These are phyloP conservation scores for Pogonus chalceus DNA, from an alignment of 1,140 invertebrate genomes.

Conservation along the genomic window DNA sequence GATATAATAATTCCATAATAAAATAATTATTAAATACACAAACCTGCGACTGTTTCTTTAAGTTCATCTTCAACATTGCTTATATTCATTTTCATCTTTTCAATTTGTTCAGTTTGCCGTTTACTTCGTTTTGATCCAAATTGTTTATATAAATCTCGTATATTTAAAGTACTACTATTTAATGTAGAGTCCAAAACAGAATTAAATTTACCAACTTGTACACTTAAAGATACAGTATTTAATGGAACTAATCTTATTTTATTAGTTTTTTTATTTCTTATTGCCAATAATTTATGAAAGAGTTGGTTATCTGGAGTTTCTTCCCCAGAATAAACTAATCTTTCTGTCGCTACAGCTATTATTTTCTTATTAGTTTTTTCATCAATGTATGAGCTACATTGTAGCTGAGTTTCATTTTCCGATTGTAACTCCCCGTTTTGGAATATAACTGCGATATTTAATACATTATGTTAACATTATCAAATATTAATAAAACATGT, in stretches of 20 bases:
- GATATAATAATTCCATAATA: neutral
- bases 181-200: slow-evolving; percentile 8
- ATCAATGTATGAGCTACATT: slow-evolving; percentile 17
- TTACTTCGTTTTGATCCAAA: slow-evolving; percentile 44
- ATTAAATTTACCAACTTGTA: slow-evolving; percentile 6
- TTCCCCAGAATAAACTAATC: slow-evolving; percentile 21
- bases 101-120: slow-evolving; percentile 37
- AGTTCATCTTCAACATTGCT: slow-evolving; percentile 37
- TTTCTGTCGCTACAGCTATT: slow-evolving; percentile 18
- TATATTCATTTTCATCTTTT: slow-evolving; percentile 38
- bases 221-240: slow-evolving; percentile 14
- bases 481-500: too few species aligned
- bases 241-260: slow-evolving; percentile 17
- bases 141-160: slow-evolving; percentile 35
- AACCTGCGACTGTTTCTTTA: slow-evolving; percentile 38
- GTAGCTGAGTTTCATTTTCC: slow-evolving; percentile 16
- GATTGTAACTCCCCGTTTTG: slow-evolving; percentile 23
- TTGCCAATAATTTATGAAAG: slow-evolving; percentile 23
- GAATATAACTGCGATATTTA: slow-evolving; percentile 27
- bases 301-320: slow-evolving; percentile 17
- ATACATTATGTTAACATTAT: too few species aligned
- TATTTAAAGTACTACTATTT: neutral
- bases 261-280: slow-evolving; percentile 18
- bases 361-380: slow-evolving; percentile 14
- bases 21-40: neutral